A percentile compares a stretch with the other conserved stretches of the same genome.
Conservation (phyloP, 2,113 vertebrate genomes). For the Nipponia nippon region DNA sequence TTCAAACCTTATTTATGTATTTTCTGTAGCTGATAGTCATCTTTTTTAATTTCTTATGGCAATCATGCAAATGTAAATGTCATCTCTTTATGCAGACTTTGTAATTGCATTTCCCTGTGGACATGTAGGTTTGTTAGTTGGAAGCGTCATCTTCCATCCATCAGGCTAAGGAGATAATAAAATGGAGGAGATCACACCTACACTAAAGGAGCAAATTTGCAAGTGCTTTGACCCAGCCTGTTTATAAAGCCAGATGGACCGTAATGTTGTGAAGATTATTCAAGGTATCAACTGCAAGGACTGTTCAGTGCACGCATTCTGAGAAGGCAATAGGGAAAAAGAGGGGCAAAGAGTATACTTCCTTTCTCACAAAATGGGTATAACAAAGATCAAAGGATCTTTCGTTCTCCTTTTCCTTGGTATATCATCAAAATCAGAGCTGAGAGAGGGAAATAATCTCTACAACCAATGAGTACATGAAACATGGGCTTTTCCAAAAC, state of each 20-base stretch:
- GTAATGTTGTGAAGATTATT: background rate
- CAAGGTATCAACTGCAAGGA: background rate
- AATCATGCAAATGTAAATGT: background rate
- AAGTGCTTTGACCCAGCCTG: background rate
- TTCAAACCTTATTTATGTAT: background rate
- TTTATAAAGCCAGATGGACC: background rate
- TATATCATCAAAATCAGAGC: background rate
- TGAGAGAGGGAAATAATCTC: background rate
- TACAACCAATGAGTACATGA: fast-evolving
- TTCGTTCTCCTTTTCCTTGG: background rate
- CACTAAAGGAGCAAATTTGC: background rate
- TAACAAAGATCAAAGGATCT: background rate
- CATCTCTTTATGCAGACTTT: background rate
- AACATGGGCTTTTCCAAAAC: background rate
- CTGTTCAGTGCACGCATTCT: fast-evolving
- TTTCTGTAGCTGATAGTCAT: background rate
- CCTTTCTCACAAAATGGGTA: background rate
- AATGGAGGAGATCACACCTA: background rate
- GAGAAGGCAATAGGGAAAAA: background rate
- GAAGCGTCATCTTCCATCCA: background rate
- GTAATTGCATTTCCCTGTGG: background rate
- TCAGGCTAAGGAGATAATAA: background rate
- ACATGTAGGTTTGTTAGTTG: background rate
- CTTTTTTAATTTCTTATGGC: background rate
- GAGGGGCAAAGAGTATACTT: background rate